Conservation (phyloP, 2,113 vertebrate species). For the Lichenostomus cassidix region DNA sequence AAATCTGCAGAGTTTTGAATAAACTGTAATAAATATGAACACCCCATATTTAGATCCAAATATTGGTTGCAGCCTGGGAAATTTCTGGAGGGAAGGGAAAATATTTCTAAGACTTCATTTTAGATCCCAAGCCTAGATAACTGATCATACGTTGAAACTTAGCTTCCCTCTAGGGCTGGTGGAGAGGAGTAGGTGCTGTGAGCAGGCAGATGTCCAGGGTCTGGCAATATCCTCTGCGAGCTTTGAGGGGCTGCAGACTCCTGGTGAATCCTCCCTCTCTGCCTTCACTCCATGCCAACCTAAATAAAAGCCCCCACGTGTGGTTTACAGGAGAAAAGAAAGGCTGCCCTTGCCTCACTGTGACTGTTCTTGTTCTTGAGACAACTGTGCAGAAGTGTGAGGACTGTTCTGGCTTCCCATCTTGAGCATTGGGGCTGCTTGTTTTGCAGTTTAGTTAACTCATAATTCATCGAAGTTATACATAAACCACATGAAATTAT, state of each 20-base stretch:
- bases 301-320: background rate
- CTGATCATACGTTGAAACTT: background rate
- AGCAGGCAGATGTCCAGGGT: accelerated
- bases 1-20: background rate
- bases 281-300: background rate
- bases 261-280: background rate
- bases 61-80: background rate
- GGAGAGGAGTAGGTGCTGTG: accelerated
- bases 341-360: background rate
- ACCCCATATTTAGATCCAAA: background rate
- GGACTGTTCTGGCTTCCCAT: background rate
- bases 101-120: background rate
- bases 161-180: background rate
- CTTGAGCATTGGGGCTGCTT: background rate
- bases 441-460: background rate
- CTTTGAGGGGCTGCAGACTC: accelerated
- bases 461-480: background rate
- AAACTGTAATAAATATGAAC: background rate
- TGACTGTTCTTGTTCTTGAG: background rate
- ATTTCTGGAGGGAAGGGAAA: background rate
- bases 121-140: background rate
- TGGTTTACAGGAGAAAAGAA: background rate
- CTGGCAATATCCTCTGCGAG: accelerated
- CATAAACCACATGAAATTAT: background rate
- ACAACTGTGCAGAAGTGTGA: accelerated